Evolutionary conservation across 2,113 vertebrate species (phyloP).

Genomic region (Charina bottae): DNA sequence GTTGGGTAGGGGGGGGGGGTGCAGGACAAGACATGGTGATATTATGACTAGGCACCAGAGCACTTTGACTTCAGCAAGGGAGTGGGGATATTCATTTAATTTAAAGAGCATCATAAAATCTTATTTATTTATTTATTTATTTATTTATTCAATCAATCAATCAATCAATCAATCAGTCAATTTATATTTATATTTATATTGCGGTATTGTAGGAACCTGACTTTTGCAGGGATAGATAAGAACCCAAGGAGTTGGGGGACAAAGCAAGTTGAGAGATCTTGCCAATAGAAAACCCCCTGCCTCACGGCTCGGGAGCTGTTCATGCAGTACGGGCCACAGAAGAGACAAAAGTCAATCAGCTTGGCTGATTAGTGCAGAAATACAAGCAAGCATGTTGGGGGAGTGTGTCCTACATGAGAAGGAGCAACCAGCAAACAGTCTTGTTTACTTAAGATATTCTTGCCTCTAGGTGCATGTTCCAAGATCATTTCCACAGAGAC

Average conservation of each 20-base stretch:
- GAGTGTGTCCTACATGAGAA: background rate
- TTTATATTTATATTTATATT: background rate
- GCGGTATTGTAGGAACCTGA: background rate
- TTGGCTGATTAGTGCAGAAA: background rate
- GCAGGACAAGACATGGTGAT: background rate
- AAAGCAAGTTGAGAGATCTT: background rate
- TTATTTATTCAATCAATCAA: no score
- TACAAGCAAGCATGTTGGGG: background rate
- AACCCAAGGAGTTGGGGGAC: background rate
- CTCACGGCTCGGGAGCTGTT: background rate
- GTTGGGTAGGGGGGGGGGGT: background rate
- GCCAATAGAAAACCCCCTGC: background rate
- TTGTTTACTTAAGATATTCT: conserved; percentile 25
- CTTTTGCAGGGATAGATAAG: background rate
- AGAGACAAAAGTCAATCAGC: background rate
- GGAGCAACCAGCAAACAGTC: background rate
- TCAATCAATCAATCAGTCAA: no score
- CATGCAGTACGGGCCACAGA: background rate
- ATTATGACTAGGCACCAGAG: background rate
- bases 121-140: background rate
- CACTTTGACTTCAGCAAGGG: background rate
- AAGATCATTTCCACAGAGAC: conserved; percentile 34
- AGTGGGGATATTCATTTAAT: background rate
- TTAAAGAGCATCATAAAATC: background rate
- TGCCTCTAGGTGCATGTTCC: background rate